Evolutionary conservation across 2,113 vertebrate genomes (phyloP).

Genomic region (Petrocephalus microphthalmus): DNA sequence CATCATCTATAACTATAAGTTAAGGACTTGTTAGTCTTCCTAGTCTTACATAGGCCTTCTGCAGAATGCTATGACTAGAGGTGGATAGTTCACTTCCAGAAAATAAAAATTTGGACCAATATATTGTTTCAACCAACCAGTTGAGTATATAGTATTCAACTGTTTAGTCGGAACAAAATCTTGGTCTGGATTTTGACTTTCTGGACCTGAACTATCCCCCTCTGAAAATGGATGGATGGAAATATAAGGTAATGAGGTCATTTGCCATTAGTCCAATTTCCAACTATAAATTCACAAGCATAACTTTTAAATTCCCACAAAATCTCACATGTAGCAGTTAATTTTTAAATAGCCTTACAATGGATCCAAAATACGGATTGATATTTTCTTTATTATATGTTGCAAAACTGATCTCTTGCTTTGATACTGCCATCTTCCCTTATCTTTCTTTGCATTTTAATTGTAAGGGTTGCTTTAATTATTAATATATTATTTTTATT

Average conservation of each 20-base stretch:
- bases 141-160: too few relatives aligned
- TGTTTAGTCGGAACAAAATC: too few relatives aligned
- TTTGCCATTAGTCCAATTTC: not conserved
- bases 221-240: not conserved
- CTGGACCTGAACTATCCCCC: too few relatives aligned
- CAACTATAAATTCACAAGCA: not conserved
- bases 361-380: not conserved
- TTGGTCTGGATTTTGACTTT: too few relatives aligned
- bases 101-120: too few relatives aligned
- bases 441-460: not conserved
- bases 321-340: not conserved
- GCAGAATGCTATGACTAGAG: too few relatives aligned
- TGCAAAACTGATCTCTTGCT: not conserved
- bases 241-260: not conserved
- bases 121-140: too few relatives aligned
- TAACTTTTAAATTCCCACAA: too few relatives aligned
- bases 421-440: not conserved
- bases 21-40: constrained; percentile 1
- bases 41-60: not conserved
- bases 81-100: too few relatives aligned
- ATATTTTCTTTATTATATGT: not conserved
- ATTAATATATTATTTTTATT: too few relatives aligned
- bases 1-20: too few relatives aligned
- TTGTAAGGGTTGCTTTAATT: not conserved
- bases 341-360: not conserved